Base-by-base conservation (phyloP, 2,797 vertebrate genomes). In the Pipistrellus pygmaeus region DNA sequence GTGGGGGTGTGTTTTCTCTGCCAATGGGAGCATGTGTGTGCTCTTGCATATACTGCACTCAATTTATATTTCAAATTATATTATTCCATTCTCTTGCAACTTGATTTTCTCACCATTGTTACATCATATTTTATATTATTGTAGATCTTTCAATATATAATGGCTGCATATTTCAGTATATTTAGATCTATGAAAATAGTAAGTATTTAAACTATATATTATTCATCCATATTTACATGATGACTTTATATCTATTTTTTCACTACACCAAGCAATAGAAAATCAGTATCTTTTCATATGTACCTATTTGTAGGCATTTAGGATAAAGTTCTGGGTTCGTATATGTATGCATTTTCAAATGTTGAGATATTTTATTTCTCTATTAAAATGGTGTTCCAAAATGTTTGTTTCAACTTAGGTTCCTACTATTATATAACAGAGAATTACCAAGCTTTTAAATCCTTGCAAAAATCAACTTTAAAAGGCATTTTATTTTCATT, bases 401-500 rank as follows among this genome's bases (percentile, higher is more conserved):
- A 57, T 48, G 23, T 82, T 85, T 60, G 14, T 15, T 75, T 3
- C 41, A 32, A 11, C 68, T 60, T 81, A 35, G 10, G 46, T 72
- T 76, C 15, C 17, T 6, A 46, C 30, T 0, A 10, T 10, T n/a
- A 7, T 20, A 7, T 32, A 46, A 51, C 11, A 44, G 20, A 85
- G 4, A 17, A 85, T 76, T 72, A 48, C 11, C 72, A 62, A 72
- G 48, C 17, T 82, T 85, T 87, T 68, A 87, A 83, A 35, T 46
- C 21, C 55, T 81, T 90, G 27, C 4, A 57, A 77, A 87, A 92
- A 68, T 71, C 83, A 87, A 85, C 62, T 51, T 51, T 77, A 93
- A 66, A 48, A 25, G 6, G 25, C 2, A 46, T 78, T 85, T 71
- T n/a, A 57, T 71, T 72, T 93, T 41, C 62, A 6, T 32, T 84